Percentiles rank a stretch among this genome's conserved stretches.
Conservation (phyloP, 2,888 invertebrate species). For the Xylota segnis region DNA sequence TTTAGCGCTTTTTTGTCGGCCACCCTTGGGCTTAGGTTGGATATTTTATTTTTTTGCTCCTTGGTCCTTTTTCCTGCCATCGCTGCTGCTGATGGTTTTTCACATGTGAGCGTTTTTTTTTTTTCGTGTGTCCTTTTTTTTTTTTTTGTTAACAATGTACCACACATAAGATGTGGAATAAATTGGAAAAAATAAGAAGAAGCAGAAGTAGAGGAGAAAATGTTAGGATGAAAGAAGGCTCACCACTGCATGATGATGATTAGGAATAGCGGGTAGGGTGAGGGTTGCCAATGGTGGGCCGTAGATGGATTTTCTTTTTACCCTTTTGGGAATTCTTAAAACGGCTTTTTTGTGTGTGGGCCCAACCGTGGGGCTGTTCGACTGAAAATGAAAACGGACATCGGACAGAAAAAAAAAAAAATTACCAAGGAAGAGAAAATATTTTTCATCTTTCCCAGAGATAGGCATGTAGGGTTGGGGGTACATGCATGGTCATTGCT, state of each 20-base stretch:
- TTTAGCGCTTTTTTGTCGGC: conserved; percentile 75
- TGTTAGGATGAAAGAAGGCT: conserved; percentile 75
- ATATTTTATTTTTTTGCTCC: conserved; percentile 57
- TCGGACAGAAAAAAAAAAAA: conserved; percentile 45
- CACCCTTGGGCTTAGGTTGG: conserved; percentile 75
- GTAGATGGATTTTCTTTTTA: conserved; percentile 76
- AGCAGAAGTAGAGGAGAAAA: conserved; percentile 53
- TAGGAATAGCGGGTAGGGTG: conserved; percentile 61
- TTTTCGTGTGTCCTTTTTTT: conserved; percentile 49
- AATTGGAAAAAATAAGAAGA: conserved; percentile 72
- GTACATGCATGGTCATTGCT: conserved; percentile 61
- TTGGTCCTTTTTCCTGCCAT: conserved; percentile 68
- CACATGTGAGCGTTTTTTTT: conserved; percentile 68
- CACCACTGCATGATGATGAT: conserved; percentile 76
- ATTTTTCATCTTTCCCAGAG: conserved; percentile 73
- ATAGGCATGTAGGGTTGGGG: conserved; percentile 9
- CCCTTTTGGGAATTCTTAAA: conserved; percentile 77
- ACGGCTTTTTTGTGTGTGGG: conserved; percentile 65
- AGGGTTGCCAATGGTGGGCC: conserved; percentile 27
- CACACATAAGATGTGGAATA: conserved; percentile 75
- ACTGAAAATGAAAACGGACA: conserved; percentile 76
- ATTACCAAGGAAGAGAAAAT: conserved; percentile 67
- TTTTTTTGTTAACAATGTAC: conserved; percentile 70
- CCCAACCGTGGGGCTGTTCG: conserved; percentile 65
- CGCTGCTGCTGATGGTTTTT: conserved; percentile 68